Evolutionary conservation across 2,113 vertebrate species (phyloP).

Genomic region (Anguilla japonica): DNA sequence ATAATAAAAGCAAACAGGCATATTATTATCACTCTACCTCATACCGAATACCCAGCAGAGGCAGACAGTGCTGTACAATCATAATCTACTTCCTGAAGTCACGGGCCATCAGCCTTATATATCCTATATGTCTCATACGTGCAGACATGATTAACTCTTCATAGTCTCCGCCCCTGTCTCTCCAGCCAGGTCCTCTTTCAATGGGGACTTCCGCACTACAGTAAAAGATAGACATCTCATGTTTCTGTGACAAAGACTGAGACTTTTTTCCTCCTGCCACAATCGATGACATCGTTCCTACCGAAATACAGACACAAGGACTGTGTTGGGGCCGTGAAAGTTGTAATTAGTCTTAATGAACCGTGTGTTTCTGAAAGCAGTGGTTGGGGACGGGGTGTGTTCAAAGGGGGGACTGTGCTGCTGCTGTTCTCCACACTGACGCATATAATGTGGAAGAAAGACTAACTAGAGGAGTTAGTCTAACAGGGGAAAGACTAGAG

Average conservation of each 20-base stretch:
- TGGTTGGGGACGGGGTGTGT: neutral
- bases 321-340: conserved; percentile 15
- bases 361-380: neutral
- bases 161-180: neutral
- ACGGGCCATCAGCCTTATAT: neutral
- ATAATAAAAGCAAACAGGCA: neutral
- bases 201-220: neutral
- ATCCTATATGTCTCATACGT: neutral
- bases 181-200: neutral
- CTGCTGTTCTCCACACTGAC: neutral
- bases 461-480: neutral
- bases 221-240: neutral
- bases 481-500: too few relatives aligned
- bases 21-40: neutral
- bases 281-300: too few relatives aligned
- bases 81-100: neutral
- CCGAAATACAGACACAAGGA: neutral
- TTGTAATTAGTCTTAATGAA: conserved; percentile 53
- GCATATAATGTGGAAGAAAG: neutral
- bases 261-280: too few relatives aligned
- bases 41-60: neutral
- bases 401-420: neutral
- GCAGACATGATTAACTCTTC: neutral
- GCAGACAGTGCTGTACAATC: neutral
- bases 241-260: too few relatives aligned